Evolutionary conservation across 2,113 vertebrate species (phyloP).

Genomic region (Pelecanoides urinatrix): DNA sequence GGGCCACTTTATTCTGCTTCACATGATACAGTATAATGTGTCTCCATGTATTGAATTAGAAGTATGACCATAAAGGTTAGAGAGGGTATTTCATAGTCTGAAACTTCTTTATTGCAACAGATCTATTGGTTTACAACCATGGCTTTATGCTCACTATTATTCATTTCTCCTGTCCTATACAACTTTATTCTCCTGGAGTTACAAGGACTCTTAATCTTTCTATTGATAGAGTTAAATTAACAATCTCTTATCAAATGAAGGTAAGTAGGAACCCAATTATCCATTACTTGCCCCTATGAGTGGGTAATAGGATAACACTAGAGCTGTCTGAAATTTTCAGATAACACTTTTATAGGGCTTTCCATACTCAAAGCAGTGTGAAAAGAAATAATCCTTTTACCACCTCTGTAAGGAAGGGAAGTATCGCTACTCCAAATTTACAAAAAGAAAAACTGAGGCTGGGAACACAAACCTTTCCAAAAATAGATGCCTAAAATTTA

Average conservation of each 20-base stretch:
- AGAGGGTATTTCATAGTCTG: background rate
- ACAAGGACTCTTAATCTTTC: slow-evolving; percentile 31
- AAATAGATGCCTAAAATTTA: background rate
- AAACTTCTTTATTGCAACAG: background rate
- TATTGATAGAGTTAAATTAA: slow-evolving; percentile 3
- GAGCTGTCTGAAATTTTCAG: background rate
- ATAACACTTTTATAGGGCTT: background rate
- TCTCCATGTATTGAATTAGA: background rate
- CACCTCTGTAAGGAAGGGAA: background rate
- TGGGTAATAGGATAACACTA: background rate
- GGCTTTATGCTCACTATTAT: slow-evolving; percentile 15
- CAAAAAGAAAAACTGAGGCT: background rate
- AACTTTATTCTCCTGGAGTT: slow-evolving; percentile 9
- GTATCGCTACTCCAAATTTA: background rate
- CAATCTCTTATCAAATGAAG: slow-evolving; percentile 20
- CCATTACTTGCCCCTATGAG: background rate
- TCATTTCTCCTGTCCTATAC: background rate
- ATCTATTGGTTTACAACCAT: background rate
- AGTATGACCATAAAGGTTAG: background rate
- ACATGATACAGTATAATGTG: background rate
- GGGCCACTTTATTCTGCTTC: background rate
- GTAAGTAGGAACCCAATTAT: slow-evolving; percentile 35
- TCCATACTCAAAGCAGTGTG: background rate
- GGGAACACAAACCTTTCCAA: background rate
- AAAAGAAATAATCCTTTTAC: background rate